Conservation (phyloP, 2,888 invertebrate genomes). For the Conistra vaccinii region DNA sequence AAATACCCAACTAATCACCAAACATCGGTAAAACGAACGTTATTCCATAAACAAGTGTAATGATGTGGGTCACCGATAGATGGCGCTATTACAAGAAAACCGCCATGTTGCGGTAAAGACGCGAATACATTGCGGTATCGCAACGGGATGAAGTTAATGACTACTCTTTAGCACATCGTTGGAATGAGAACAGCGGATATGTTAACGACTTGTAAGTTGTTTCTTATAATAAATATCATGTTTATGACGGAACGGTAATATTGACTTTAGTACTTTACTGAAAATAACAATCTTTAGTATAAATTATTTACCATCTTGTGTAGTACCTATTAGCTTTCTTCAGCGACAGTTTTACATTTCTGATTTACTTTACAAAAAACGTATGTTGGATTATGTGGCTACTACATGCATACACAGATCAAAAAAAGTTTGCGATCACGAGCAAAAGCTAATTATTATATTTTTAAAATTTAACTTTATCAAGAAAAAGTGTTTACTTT, state of each 20-base stretch:
- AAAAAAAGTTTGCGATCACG: too few relatives aligned
- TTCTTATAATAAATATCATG: conserved; percentile 43
- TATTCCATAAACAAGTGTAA: conserved; percentile 44
- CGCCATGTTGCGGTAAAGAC: conserved; percentile 53
- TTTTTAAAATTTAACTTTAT: too few relatives aligned
- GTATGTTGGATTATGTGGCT: background rate
- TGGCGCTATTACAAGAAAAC: conserved; percentile 60
- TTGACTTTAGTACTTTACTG: conserved; percentile 21
- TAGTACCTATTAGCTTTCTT: background rate
- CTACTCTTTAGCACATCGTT: conserved; percentile 61
- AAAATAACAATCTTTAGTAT: conserved; percentile 1
- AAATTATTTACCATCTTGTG: background rate
- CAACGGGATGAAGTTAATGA: conserved; percentile 63
- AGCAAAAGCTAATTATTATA: too few relatives aligned
- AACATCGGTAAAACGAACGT: conserved; percentile 16
- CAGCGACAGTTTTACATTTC: background rate
- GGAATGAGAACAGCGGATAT: conserved; percentile 50
- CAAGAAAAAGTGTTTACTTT: too few relatives aligned
- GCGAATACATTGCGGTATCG: conserved; percentile 60
- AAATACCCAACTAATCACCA: background rate
- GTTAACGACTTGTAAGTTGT: conserved; percentile 43
- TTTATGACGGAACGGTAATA: conserved; percentile 50
- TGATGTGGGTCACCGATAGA: conserved; percentile 54
- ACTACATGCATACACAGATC: too few relatives aligned
- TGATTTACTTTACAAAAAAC: background rate